Percentiles rank a stretch among this genome's conserved stretches.
phyloP scores from a whole-genome alignment of 2,888 invertebrate genomes.

The Schizaphis graminum region DNA sequence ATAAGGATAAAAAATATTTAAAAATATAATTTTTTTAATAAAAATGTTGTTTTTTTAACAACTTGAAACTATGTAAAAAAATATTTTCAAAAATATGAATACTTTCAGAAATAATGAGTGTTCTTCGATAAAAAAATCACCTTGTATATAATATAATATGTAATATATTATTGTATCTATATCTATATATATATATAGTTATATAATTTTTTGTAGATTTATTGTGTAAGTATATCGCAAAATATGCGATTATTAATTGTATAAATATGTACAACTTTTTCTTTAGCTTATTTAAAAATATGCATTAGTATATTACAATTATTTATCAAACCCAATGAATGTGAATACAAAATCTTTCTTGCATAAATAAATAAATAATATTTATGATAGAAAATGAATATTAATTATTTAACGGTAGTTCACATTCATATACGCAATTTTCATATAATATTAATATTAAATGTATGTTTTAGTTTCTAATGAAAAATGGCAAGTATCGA shows the following conservation, averaged over 20 bases:
- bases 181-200: no score
- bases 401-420: not conserved
- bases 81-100: no score
- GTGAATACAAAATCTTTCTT: not conserved
- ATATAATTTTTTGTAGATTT: no score
- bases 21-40: no score
- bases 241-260: not conserved
- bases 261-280: not conserved
- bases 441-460: not conserved
- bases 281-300: not conserved
- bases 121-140: no score
- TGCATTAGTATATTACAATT: not conserved
- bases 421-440: not conserved
- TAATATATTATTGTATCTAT: no score
- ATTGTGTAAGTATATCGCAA: not conserved
- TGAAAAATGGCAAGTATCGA: conserved; percentile 79
- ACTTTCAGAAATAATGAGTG: no score
- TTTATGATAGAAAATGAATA: not conserved
- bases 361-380: not conserved
- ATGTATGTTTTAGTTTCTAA: conserved; percentile 74
- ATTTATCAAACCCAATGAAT: not conserved
- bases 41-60: no score
- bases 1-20: no score
- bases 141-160: not conserved
- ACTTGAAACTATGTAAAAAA: no score